Evolutionary conservation across 2,113 vertebrate species (phyloP).

Genomic region (Phylloscopus trochilus): DNA sequence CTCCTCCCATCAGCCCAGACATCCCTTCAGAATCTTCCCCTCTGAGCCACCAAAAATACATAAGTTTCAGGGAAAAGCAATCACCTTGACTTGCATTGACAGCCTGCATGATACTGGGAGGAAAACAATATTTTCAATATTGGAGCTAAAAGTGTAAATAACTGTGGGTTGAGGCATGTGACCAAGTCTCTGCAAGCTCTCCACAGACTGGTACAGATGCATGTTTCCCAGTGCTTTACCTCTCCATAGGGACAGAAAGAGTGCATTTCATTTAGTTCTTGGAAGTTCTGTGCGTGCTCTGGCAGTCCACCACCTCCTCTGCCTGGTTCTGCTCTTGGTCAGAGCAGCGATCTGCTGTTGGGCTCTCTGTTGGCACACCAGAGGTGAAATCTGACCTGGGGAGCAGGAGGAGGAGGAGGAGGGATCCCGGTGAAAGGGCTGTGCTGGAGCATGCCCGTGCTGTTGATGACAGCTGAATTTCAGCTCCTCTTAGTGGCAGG

Average conservation of each 20-base stretch:
- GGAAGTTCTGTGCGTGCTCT: neutral
- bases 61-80: neutral
- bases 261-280: neutral
- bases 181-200: neutral
- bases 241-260: neutral
- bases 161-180: neutral
- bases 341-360: neutral
- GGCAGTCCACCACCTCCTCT: neutral
- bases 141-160: neutral
- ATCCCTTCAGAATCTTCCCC: neutral
- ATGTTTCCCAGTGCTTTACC: neutral
- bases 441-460: neutral
- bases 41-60: neutral
- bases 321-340: neutral
- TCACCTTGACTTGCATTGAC: neutral
- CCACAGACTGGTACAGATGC: neutral
- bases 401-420: neutral
- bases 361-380: neutral
- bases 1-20: neutral
- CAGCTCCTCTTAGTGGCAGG: constrained; percentile 32
- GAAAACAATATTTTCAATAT: neutral
- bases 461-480: neutral
- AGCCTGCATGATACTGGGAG: neutral
- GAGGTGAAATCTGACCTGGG: neutral
- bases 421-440: neutral